Conservation (phyloP, 1,140 invertebrate genomes). For the Whitmania pigra region DNA sequence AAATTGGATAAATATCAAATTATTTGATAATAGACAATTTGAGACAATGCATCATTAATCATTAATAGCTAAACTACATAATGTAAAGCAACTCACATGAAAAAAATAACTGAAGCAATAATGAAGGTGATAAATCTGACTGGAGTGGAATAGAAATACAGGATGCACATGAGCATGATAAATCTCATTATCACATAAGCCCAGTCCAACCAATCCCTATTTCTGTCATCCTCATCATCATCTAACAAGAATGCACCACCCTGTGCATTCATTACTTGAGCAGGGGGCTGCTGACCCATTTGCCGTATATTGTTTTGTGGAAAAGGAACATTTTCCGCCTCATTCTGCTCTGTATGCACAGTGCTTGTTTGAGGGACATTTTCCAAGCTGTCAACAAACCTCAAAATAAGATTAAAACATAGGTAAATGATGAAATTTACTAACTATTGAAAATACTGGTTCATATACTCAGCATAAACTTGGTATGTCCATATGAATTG, state of each 20-base stretch:
- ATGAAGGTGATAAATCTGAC: slow-evolving; percentile 9
- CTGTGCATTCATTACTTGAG: slow-evolving; percentile 14
- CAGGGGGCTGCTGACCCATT: slow-evolving; percentile 3
- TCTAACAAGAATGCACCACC: slow-evolving; percentile 11
- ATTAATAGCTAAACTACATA: background rate
- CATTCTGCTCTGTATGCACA: too few relatives aligned
- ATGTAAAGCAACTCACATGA: background rate
- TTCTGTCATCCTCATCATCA: slow-evolving; percentile 10
- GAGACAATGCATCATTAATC: background rate
- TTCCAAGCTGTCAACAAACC: too few relatives aligned
- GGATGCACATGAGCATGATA: slow-evolving; percentile 18
- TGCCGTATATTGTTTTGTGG: too few relatives aligned
- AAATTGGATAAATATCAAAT: too few relatives aligned
- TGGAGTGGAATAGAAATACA: slow-evolving; percentile 20
- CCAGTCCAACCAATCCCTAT: slow-evolving; percentile 19
- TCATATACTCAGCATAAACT: too few relatives aligned
- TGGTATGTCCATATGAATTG: too few relatives aligned
- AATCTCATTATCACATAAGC: slow-evolving; percentile 14
- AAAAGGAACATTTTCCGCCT: too few relatives aligned
- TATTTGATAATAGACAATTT: too few relatives aligned
- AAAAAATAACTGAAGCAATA: background rate
- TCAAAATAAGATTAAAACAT: too few relatives aligned
- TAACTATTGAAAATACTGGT: too few relatives aligned
- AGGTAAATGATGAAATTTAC: too few relatives aligned
- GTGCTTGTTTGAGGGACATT: too few relatives aligned